Evolutionary conservation across 1,140 invertebrate genomes (phyloP), one percentile per base, ranked within the genome.

Genomic region (Habropoda laboriosa): DNA sequence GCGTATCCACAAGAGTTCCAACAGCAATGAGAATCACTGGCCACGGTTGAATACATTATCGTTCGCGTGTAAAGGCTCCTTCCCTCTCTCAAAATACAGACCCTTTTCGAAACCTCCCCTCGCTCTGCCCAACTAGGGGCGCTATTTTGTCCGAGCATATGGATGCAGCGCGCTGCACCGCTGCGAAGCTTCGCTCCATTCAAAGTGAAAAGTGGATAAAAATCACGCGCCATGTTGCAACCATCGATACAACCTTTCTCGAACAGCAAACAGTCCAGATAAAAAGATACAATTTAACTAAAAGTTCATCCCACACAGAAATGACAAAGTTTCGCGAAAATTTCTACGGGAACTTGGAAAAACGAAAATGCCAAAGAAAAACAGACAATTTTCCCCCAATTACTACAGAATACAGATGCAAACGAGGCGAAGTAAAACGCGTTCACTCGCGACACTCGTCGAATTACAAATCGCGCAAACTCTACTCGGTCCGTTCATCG

Each of bases 1-100:
- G n/a, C n/a, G n/a, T n/a, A n/a, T n/a, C n/a, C n/a, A n/a, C n/a
- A n/a, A n/a, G n/a, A n/a, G n/a, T n/a, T n/a, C n/a, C n/a, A n/a
- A n/a, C n/a, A n/a, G n/a, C n/a, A 24, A 13, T 83, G 82, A 83
- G 76, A 80, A 30, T 40, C 70, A 32, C 81, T 83, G 76, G 24
- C 40, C 51, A 10, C 35, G n/a, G 61, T 70, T 58, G 70, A 75
- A 63, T 49, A 67, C 57, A 57, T 80, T 57, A 64, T 83, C 72
- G 82, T 70, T 84, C 75, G 74, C 70, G 55, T 53, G 51, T 45
- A 38, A 49, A 63, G 32, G 38, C 53, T 40, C 24, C 68, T 77
- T 38, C 38, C 6, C 16, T 18, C 55, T 35, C 40, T 49, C 49
- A 47, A 84, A 68, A 83, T 80, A n/a, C n/a, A 47, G 77, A 84